phyloP scores from a whole-genome alignment of 2,888 invertebrate genomes.

The Metacarcinus magister region DNA sequence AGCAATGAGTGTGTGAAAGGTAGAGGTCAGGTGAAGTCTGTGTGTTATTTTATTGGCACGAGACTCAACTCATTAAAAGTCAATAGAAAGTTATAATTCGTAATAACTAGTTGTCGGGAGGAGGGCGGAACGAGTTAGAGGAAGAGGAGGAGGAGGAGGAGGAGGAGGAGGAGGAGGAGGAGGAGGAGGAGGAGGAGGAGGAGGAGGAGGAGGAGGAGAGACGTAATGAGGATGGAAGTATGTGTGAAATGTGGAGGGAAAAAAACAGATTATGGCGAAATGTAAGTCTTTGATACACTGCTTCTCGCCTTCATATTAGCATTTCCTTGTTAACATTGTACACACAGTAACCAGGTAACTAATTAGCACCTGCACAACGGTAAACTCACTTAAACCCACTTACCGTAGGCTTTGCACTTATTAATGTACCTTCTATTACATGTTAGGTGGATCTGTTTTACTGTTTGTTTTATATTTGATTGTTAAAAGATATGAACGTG shows the following conservation, averaged over 20 bases:
- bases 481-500: background rate
- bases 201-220: background rate
- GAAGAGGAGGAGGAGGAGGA: background rate
- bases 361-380: background rate
- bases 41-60: slow-evolving; percentile 36
- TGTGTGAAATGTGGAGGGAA: too few relatives aligned
- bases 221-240: too few relatives aligned
- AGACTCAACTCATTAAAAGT: slow-evolving; percentile 47
- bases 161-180: background rate
- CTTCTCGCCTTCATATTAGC: background rate
- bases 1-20: background rate
- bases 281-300: background rate
- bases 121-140: background rate
- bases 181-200: background rate
- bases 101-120: slow-evolving; percentile 39
- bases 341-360: background rate
- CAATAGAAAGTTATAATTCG: slow-evolving; percentile 46
- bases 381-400: background rate
- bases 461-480: background rate
- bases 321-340: background rate
- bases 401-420: background rate
- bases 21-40: background rate
- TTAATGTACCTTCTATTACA: background rate
- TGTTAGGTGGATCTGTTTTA: background rate
- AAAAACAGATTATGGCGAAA: background rate